Evolutionary conservation across 2,888 invertebrate genomes (phyloP).

Genomic region (Hedya salicella): DNA sequence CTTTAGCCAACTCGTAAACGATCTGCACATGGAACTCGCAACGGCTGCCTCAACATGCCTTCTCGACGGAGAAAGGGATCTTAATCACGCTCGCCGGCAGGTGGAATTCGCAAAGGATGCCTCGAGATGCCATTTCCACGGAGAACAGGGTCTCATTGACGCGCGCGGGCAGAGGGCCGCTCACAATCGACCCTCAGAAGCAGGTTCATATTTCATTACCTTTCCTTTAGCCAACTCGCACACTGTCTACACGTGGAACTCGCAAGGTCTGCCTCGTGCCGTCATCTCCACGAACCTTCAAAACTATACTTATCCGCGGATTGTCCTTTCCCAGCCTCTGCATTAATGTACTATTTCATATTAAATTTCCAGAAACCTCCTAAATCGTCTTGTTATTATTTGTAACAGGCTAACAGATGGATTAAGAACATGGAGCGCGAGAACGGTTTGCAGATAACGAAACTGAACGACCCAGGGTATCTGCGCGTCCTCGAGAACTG

Average conservation of each 20-base stretch:
- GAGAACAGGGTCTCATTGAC: constrained; percentile 97
- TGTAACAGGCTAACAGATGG: constrained; percentile 93
- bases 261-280: constrained; percentile 28
- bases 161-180: constrained; percentile 92
- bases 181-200: constrained; percentile 98
- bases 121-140: constrained; percentile 94
- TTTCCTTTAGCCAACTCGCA: too few relatives aligned
- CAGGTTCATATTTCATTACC: constrained; percentile 83
- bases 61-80: too few relatives aligned
- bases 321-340: too few relatives aligned
- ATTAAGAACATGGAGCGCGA: constrained; percentile 93
- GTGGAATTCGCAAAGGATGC: constrained; percentile 96
- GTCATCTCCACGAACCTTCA: constrained; percentile 95
- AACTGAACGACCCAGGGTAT: constrained; percentile 91
- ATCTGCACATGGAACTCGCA: too few relatives aligned
- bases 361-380: too few relatives aligned
- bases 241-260: too few relatives aligned
- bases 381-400: neutral
- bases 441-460: constrained; percentile 90
- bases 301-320: too few relatives aligned
- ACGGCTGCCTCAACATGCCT: too few relatives aligned
- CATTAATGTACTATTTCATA: too few relatives aligned
- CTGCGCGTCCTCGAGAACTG: constrained; percentile 92
- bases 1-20: too few relatives aligned
- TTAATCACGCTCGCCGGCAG: too few relatives aligned